Conservation (phyloP, 2,113 vertebrate species). For the Rhinichthys klamathensis region DNA sequence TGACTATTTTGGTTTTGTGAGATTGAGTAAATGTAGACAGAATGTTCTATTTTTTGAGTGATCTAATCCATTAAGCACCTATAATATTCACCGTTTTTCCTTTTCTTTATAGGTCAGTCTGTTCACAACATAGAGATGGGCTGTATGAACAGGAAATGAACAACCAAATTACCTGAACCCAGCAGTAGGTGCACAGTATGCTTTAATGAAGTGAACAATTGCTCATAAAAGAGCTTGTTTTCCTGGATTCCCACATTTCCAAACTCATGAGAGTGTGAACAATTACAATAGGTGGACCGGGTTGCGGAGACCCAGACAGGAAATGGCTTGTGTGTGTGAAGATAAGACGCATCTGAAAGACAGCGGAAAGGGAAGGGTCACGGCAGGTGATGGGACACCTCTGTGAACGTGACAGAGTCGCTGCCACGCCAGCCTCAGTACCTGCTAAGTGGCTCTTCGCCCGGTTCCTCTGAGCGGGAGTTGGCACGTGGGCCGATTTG, state of each 20-base stretch:
- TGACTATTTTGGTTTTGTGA: neutral
- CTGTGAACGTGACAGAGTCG: slow-evolving; percentile 49
- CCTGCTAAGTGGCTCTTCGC: slow-evolving; percentile 55
- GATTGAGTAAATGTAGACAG: neutral
- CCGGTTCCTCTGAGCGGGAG: neutral
- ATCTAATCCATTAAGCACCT: neutral
- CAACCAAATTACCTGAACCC: slow-evolving; percentile 16
- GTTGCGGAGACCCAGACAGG: slow-evolving; percentile 5
- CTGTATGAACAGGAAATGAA: neutral
- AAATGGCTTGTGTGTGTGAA: slow-evolving; percentile 27
- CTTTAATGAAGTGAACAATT: slow-evolving; percentile 28
- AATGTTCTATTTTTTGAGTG: neutral
- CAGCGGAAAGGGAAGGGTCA: neutral
- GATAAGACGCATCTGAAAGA: slow-evolving; percentile 41
- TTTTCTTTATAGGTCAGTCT: neutral
- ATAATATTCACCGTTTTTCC: neutral
- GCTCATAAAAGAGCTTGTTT: neutral
- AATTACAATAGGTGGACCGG: neutral
- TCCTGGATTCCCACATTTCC: neutral
- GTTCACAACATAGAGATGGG: neutral
- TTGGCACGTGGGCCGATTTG: neutral
- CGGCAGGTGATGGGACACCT: slow-evolving; percentile 45
- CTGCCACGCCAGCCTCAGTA: slow-evolving; percentile 46
- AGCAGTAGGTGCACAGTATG: slow-evolving; percentile 32
- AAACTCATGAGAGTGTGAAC: neutral